Percentiles rank a stretch among this genome's conserved stretches.
phyloP scores from a whole-genome alignment of 2,888 invertebrate genomes.

The Diarsia mendica region DNA sequence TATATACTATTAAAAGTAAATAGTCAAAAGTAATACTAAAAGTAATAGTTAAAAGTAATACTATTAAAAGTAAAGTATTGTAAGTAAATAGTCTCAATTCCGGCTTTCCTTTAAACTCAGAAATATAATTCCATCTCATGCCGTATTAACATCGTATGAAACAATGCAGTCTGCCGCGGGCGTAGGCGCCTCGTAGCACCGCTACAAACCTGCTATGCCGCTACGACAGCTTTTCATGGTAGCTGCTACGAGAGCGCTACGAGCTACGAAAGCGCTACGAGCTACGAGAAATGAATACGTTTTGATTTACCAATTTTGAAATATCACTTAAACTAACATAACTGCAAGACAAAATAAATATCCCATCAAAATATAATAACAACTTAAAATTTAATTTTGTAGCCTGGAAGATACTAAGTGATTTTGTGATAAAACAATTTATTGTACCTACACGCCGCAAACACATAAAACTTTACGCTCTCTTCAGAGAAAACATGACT shows the following conservation, averaged over 20 bases:
- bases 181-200: constrained; percentile 62
- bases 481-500: constrained; percentile 44
- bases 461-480: constrained; percentile 47
- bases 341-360: constrained; percentile 19
- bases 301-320: constrained; percentile 10
- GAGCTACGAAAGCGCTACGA: constrained; percentile 55
- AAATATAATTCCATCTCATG: constrained; percentile 51
- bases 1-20: too few species aligned
- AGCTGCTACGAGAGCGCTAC: constrained; percentile 53
- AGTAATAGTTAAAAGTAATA: too few species aligned
- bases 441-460: constrained; percentile 33
- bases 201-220: constrained; percentile 56
- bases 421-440: constrained; percentile 56
- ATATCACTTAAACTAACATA: constrained; percentile 6
- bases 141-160: constrained; percentile 29
- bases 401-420: constrained; percentile 15
- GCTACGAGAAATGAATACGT: constrained; percentile 42
- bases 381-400: constrained; percentile 45
- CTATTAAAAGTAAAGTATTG: too few species aligned
- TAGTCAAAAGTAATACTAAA: too few species aligned
- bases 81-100: background rate
- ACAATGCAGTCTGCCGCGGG: constrained; percentile 41
- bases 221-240: constrained; percentile 50
- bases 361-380: constrained; percentile 18
- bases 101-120: background rate